Conservation (phyloP, 2,113 vertebrate species). For the Misgurnus mizolepis region DNA sequence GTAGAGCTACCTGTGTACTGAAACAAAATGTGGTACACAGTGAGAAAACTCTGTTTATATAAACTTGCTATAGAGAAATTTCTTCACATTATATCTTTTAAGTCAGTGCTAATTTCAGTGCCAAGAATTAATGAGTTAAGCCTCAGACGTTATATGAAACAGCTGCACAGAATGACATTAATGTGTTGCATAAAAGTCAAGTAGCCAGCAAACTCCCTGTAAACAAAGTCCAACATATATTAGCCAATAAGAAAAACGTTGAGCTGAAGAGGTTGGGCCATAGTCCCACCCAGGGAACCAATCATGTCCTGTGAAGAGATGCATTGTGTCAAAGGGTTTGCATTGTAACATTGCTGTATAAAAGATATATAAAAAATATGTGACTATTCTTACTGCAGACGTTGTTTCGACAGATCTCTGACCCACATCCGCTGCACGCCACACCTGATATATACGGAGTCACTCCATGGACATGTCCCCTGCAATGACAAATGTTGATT, state of each 20-base stretch:
- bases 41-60: background rate
- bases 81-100: background rate
- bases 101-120: background rate
- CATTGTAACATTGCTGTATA: background rate
- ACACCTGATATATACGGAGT: slow-evolving; percentile 63
- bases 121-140: background rate
- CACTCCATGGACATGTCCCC: slow-evolving; percentile 47
- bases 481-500: slow-evolving; percentile 11
- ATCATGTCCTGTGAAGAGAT: slow-evolving; percentile 59
- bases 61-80: slow-evolving; percentile 6
- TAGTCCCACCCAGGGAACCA: slow-evolving; percentile 65
- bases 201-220: slow-evolving; percentile 40
- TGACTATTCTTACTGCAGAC: slow-evolving; percentile 68
- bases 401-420: slow-evolving; percentile 61
- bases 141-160: background rate
- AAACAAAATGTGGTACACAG: background rate
- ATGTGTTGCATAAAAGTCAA: slow-evolving; percentile 48
- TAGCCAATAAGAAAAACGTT: slow-evolving; percentile 16
- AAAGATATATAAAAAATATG: background rate
- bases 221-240: slow-evolving; percentile 29
- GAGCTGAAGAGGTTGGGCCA: slow-evolving; percentile 42
- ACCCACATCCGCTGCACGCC: slow-evolving; percentile 61
- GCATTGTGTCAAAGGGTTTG: background rate
- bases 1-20: background rate
- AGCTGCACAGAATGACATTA: slow-evolving; percentile 36